Base-by-base conservation (phyloP, 2,888 invertebrate genomes). In the Heteromyza rotundicornis region DNA sequence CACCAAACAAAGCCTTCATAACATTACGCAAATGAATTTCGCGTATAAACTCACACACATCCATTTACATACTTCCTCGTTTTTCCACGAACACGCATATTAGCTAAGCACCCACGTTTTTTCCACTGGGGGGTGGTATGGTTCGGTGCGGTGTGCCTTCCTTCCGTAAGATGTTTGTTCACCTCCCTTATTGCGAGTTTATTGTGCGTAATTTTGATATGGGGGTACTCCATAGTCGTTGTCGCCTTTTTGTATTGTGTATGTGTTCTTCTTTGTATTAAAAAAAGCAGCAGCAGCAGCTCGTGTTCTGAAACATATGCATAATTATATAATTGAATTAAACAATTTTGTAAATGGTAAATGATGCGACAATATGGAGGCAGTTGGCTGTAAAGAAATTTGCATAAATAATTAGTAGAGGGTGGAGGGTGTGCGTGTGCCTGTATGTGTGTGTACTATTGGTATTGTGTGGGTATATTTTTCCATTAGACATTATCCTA, bases 301-400 rank as follows among this genome's bases (percentile, higher is more conserved):
- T 23, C 20, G 49, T 51, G 59, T 71, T 65, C 57, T 59, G 67
- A 40, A 77, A 63, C 74, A 74, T 74, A 75, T 74, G 77, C 74
- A 77, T 75, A 74, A 77, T 74, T 77, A 77, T 74, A 68, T 79
- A 77, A 77, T 77, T 77, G 79, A 77, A 79, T 77, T 79, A 78
- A 77, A 77, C 75, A 79, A 79, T 76, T 79, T 78, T 68, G 77
- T 77, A 75, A 77, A 78, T 75, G 76, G 64, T 78, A 74, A 74
- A 76, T 77, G 76, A 74, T 70, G 74, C 74, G 74, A 75, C 75
- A 76, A 74, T 75, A 74, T 70, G 73, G 63, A 68, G 65, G 66
- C 40, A 44, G 32, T 53, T 23, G 40, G 32, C 23, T 63, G 63
- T 59, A 23, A 63, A 57, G 44, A 62, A 63, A 63, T 63, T 63